phyloP scores from a whole-genome alignment of 2,888 invertebrate genomes.

The Steromphala cineraria region DNA sequence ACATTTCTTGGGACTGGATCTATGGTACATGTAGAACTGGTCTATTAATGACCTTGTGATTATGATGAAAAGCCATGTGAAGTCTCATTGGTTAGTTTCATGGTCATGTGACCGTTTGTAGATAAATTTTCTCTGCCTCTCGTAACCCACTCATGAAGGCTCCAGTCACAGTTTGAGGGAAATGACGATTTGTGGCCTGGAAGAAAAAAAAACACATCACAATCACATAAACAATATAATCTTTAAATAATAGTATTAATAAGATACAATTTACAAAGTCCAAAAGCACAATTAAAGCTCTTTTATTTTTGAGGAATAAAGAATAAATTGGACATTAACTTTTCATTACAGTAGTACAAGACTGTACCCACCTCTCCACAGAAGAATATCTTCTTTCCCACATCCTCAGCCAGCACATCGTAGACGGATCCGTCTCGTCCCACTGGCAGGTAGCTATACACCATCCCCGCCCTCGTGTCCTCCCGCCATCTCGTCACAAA shows the following conservation, averaged over 20 bases:
- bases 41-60: no score
- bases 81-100: not conserved
- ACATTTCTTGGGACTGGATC: no score
- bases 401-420: slow-evolving; percentile 73
- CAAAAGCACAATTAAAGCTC: no score
- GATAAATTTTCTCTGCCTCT: slow-evolving; percentile 71
- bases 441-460: slow-evolving; percentile 76
- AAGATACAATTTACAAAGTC: no score
- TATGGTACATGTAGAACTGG: no score
- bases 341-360: not conserved
- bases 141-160: slow-evolving; percentile 76
- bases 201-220: slow-evolving; percentile 32
- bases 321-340: not conserved
- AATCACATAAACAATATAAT: no score
- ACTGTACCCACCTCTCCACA: slow-evolving; percentile 75
- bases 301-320: no score
- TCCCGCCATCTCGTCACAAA: slow-evolving; percentile 76
- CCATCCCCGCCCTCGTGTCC: slow-evolving; percentile 73
- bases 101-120: slow-evolving; percentile 11
- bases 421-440: slow-evolving; percentile 74
- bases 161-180: slow-evolving; percentile 77
- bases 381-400: slow-evolving; percentile 75
- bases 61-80: no score
- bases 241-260: no score
- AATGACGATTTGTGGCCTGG: slow-evolving; percentile 76